Evolutionary conservation across 1,140 invertebrate genomes (phyloP), one percentile per base, ranked within the genome.

Genomic region (Rhysida immarginata): DNA sequence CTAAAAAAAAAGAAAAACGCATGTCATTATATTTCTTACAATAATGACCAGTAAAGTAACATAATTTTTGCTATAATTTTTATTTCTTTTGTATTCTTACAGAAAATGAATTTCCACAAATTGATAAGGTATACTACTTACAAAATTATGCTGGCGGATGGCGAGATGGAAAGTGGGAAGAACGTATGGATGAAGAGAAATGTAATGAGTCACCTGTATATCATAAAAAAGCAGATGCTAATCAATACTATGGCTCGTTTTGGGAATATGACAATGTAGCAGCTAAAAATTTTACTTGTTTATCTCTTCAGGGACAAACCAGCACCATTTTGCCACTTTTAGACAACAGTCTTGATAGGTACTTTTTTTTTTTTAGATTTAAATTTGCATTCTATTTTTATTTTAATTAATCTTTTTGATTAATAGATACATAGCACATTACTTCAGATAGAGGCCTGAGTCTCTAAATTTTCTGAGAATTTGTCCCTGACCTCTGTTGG

Each of bases 81-180:
- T n/a, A n/a, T n/a, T n/a, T n/a, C n/a, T n/a, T n/a, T n/a, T n/a
- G n/a, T n/a, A n/a, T 63, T 65, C 51, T 61, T 58, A 41, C 42
- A 71, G 60, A 74, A 59, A 70, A 69, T 68, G 59, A 65, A 61
- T 61, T 68, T 13, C 69, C 75, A 26, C 59, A 72, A 3, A 76
- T 94, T 29, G 85, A 95, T 64, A 69, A 78, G 58, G 72, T 89
- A 0, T 88, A 87, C 62, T 78, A 90, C 23, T 73, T 97, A 24
- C 83, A 93, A 74, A 81, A 91, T 67, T 96, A 83, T 68, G 77
- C 83, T 64, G 79, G 92, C 66, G 87, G 88, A 64, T 89, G 91
- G 73, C 78, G 79, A 63, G 79, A 77, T 60, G 84, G 82, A 21
- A 77, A 81, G 62, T 96, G 89, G 72, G 75, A 78, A 58, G 84